phyloP scores from a whole-genome alignment of 2,888 invertebrate genomes.

The Itoplectis maculator region DNA sequence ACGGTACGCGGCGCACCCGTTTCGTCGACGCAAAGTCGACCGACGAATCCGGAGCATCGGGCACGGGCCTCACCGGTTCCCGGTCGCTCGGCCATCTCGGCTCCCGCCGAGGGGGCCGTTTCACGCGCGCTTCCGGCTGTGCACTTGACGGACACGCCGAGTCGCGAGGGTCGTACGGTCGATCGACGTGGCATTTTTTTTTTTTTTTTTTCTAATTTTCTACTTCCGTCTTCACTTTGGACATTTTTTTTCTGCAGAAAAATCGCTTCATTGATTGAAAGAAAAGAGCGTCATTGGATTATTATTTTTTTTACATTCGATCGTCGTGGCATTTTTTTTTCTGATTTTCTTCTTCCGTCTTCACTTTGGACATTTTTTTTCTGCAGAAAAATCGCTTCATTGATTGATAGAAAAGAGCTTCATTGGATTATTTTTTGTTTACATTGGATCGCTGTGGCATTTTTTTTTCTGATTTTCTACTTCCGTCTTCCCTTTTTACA shows the following conservation, averaged over 20 bases:
- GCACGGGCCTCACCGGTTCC: constrained; percentile 80
- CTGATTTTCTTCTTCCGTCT: neutral
- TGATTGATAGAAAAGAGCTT: too few relatives aligned
- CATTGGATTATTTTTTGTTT: too few relatives aligned
- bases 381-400: too few relatives aligned
- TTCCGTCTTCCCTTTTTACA: constrained; percentile 4
- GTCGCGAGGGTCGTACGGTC: constrained; percentile 36
- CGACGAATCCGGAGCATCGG: constrained; percentile 70
- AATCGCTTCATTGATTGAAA: too few relatives aligned
- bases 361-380: neutral
- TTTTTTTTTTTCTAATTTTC: neutral
- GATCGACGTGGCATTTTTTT: constrained; percentile 60
- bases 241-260: too few relatives aligned
- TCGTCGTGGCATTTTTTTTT: too few relatives aligned
- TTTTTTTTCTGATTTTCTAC: neutral
- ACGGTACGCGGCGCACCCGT: constrained; percentile 39
- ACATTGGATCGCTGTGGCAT: too few relatives aligned
- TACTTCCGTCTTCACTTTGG: constrained; percentile 7
- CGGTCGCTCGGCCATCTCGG: constrained; percentile 8
- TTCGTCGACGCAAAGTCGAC: constrained; percentile 42
- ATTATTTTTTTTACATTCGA: too few relatives aligned
- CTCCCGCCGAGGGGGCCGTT: neutral
- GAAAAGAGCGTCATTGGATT: too few relatives aligned
- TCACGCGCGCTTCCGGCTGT: constrained; percentile 43
- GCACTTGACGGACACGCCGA: constrained; percentile 37